Evolutionary conservation across 1,140 invertebrate species (phyloP).

Genomic region (Caenorhabditis remanei): DNA sequence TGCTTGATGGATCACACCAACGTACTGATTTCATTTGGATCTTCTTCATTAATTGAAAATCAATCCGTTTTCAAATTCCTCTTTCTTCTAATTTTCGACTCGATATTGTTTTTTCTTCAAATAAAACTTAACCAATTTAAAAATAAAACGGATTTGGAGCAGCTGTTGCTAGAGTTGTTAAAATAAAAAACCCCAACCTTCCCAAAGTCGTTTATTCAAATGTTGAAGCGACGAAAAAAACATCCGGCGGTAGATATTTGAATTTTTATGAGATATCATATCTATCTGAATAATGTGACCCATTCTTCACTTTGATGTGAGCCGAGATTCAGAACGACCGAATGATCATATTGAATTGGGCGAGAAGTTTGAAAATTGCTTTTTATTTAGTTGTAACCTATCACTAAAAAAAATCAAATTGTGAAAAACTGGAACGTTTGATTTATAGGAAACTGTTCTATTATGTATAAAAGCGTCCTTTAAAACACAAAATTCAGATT

Average conservation of each 20-base stretch:
- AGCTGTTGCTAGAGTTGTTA: neutral
- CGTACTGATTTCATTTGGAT: neutral
- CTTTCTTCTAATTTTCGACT: neutral
- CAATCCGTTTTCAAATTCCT: neutral
- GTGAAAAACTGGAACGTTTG: too few relatives aligned
- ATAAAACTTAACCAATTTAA: conserved; percentile 7
- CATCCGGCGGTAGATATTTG: conserved; percentile 30
- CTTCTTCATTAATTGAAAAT: too few relatives aligned
- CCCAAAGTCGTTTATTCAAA: conserved; percentile 56
- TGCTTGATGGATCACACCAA: conserved; percentile 50
- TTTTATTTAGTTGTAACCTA: too few relatives aligned
- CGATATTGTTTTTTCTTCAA: neutral
- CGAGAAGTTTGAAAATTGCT: neutral
- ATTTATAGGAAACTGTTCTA: too few relatives aligned
- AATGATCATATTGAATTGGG: conserved; percentile 7
- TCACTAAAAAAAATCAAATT: too few relatives aligned
- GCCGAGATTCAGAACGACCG: conserved; percentile 46
- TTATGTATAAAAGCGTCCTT: too few relatives aligned
- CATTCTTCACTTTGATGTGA: conserved; percentile 52
- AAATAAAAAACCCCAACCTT: neutral
- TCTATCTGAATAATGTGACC: conserved; percentile 36
- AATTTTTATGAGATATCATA: conserved; percentile 48
- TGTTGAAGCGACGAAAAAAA: neutral
- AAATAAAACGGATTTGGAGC: neutral
- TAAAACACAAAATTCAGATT: too few relatives aligned